Evolutionary conservation across 2,113 vertebrate genomes (phyloP), one percentile per base, ranked within the genome.

Genomic region (Anoplopoma fimbria): DNA sequence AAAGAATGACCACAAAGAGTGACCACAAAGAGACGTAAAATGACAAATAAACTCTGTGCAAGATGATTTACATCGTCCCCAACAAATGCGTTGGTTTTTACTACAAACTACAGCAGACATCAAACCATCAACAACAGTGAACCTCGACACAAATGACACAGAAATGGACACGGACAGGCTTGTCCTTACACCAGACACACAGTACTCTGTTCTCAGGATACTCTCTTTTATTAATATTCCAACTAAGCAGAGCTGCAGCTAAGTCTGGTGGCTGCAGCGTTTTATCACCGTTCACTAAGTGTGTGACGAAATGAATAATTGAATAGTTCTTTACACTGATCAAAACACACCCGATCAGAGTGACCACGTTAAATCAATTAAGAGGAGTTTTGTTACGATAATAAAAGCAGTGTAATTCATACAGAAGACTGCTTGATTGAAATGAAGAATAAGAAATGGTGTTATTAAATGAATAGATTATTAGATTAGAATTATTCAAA

Each of bases 351-450:
- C 49, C 5, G 27, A 17, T 63, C 27, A 14, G 14, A 68, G 7
- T 57, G 69, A 51, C 13, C n/a, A 42, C 1, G 15, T 19, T 79
- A 69, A 80, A 77, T 58, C 29, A 78, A 82, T 83, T 67, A 83
- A 62, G 19, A 58, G 25, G 36, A 38, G 34, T 70, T 75, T 47
- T 63, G n/a, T n/a, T n/a, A n/a, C n/a, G n/a, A n/a, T n/a, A 69
- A 55, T 53, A 55, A 75, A 72, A 64, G 51, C 9, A 70, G 23
- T 4, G 17, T 82, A 76, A 85, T 77, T 85, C 36, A 73, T 55
- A 25, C 7, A 5, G 12, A 21, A 9, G 23, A 31, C 19, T 29
- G 21, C 34, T 6, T 61, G 55, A 79, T 64, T 79, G 51, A 78
- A 84, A 84, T 63, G 14, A 42, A 19, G 45, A 49, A 57, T n/a